Base-by-base conservation (phyloP, 64 coral and sea anemone genomes). In the Exaiptasia diaphana region DNA sequence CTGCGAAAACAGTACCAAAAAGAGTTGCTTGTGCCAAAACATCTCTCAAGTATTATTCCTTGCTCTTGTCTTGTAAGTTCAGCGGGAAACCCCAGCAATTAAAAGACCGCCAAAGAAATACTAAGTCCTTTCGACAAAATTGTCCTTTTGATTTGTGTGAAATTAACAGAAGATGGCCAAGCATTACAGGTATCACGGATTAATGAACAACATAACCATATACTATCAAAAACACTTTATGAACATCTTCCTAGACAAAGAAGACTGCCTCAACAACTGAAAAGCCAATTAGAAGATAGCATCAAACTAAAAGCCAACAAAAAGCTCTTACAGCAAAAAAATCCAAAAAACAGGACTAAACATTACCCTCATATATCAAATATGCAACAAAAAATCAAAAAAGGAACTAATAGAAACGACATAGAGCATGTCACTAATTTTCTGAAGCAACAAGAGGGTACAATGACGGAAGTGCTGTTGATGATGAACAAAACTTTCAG, bases 401-500 rank as follows among this genome's bases (percentile, higher is more conserved):
- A 43, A 69, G 60, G 68, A 39, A 30, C 57, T 26, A 79, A 80
- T 22, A 70, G 23, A 60, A 85, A 91, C 18, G 50, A 72, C 22
- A 46, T 79, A 20, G 36, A 83, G 39, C 38, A 44, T 38, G 35
- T 91, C 31, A 38, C 68, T 44, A n/a, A 30, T n/a, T 83, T 64
- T 39, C 44, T 83, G 8, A 50, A 82, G n/a, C 37, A 34, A 50
- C 60, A 83, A 26, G 21, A 25, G 40, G 33, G 80, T 30, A 18
- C 80, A 38, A 4, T 11, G 4, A 53, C 20, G 49, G 82, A 92
- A 28, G 38, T 86, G 41, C 86, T 20, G 60, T 74, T 56, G 54
- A 86, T 34, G 25, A 86, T 18, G 90, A 92, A 80, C 80, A 92
- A 22, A 59, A 86, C 63, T 92, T 92, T 38, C 62, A 79, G 14